Evolutionary conservation across 35 echinoderm and acorn worm genomes (phyloP).

Genomic region (Hemicentrotus pulcherrimus): DNA sequence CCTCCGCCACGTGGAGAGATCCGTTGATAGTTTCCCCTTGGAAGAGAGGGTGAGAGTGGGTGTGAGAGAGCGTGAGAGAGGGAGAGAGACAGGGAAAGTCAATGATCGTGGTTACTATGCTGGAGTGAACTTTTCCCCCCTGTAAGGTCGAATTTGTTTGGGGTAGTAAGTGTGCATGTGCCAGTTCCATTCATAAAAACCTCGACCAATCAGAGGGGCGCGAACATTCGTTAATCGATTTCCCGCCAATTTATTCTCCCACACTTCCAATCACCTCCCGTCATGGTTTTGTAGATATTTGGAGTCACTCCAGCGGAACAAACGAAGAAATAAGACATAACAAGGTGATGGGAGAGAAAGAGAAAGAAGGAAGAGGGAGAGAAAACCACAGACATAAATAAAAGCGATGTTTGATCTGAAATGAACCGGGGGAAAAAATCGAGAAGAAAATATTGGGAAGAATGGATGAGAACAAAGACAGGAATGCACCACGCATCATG

Average conservation of each 20-base stretch:
- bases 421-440: not conserved
- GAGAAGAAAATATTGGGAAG: too few relatives aligned
- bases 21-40: not conserved
- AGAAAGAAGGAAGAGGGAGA: not conserved
- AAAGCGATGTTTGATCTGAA: not conserved
- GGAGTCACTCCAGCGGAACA: not conserved
- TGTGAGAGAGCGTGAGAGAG: not conserved
- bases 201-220: not conserved
- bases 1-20: not conserved
- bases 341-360: not conserved
- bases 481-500: not conserved
- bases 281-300: not conserved
- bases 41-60: not conserved
- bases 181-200: not conserved
- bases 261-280: not conserved
- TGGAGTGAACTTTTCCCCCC: not conserved
- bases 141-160: slow-evolving; percentile 11
- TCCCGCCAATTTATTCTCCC: not conserved
- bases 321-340: not conserved
- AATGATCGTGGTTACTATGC: not conserved
- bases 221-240: not conserved
- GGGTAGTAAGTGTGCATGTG: not conserved
- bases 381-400: not conserved
- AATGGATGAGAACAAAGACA: not conserved
- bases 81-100: not conserved